These are phyloP conservation scores for Sarotherodon lohbergeri DNA, from an alignment of 2,113 vertebrate species.

Conservation along the genomic window DNA sequence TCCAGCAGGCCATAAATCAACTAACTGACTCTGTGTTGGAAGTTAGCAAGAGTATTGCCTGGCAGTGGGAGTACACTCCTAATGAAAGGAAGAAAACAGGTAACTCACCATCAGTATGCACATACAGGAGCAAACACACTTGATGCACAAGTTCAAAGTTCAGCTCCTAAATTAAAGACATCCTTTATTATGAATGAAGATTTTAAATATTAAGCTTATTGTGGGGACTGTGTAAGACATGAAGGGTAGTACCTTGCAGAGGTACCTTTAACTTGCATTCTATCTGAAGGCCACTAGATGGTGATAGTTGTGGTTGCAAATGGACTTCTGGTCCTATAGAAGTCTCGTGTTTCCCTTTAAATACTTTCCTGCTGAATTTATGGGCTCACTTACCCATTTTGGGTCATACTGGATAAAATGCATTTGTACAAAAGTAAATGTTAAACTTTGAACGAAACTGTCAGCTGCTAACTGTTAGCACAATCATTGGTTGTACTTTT, in stretches of 20 bases:
- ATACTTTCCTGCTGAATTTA: not conserved
- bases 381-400: not conserved
- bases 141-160: not conserved
- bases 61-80: slow-evolving; percentile 67
- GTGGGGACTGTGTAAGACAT: not conserved
- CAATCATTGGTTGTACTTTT: not conserved
- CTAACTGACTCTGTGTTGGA: slow-evolving; percentile 74
- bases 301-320: not conserved
- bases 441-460: not conserved
- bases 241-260: not conserved
- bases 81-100: not conserved
- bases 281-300: not conserved
- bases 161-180: not conserved
- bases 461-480: not conserved
- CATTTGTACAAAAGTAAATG: not conserved
- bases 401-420: too few relatives aligned
- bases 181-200: not conserved
- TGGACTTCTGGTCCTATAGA: not conserved
- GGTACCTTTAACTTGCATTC: not conserved
- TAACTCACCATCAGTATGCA: not conserved
- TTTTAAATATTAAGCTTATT: not conserved
- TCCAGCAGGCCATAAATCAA: slow-evolving; percentile 76
- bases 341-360: not conserved
- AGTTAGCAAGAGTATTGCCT: slow-evolving; percentile 75
- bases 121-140: not conserved